Percentiles rank a stretch among this genome's conserved stretches.
phyloP scores from a whole-genome alignment of 2,113 vertebrate genomes.

The Ochotona curzoniae region DNA sequence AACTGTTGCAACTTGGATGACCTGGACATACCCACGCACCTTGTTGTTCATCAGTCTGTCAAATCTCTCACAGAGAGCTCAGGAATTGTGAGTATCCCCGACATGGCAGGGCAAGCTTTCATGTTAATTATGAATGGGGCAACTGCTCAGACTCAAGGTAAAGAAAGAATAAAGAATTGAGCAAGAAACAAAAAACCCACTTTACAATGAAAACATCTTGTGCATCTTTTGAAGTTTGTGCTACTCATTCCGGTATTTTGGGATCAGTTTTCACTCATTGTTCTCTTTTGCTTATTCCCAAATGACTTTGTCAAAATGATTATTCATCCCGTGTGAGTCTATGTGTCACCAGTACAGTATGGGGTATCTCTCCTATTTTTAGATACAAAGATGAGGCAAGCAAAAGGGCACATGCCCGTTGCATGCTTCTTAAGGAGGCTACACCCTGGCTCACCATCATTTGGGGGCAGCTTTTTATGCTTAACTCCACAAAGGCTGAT shows the following conservation, averaged over 20 bases:
- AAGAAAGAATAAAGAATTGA: neutral
- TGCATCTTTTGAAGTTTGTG: conserved; percentile 29
- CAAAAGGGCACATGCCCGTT: neutral
- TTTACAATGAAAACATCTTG: conserved; percentile 12
- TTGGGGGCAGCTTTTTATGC: neutral
- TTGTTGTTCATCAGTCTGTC: neutral
- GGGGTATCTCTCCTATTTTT: conserved; percentile 11
- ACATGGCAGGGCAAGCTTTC: fast-evolving
- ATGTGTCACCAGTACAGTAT: conserved; percentile 33
- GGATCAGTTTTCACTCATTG: neutral
- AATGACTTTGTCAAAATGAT: neutral
- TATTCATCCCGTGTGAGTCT: neutral
- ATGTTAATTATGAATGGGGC: neutral
- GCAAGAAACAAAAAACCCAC: neutral
- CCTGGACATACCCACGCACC: fast-evolving
- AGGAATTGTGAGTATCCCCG: fast-evolving
- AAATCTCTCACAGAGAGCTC: neutral
- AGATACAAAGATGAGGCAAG: neutral
- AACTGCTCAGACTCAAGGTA: neutral
- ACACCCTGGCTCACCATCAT: fast-evolving
- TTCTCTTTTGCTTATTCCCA: neutral
- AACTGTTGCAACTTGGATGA: neutral
- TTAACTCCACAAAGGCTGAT: neutral
- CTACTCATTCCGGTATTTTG: neutral
- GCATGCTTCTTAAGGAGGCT: neutral